Evolutionary conservation across 1,140 invertebrate species (phyloP).

Genomic region (Anthonomus grandis): DNA sequence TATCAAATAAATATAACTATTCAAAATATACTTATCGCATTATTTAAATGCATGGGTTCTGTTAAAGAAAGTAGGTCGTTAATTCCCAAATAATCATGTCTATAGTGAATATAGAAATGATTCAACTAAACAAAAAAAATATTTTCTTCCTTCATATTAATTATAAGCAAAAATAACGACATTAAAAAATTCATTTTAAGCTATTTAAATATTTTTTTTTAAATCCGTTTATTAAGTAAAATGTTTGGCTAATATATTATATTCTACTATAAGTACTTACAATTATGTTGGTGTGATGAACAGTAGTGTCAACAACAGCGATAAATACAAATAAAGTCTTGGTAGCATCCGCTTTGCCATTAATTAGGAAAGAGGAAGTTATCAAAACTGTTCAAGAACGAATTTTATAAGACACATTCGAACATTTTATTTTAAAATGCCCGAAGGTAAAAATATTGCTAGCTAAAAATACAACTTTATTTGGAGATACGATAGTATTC

Average conservation of each 20-base stretch:
- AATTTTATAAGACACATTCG: too few species aligned
- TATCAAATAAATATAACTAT: too few species aligned
- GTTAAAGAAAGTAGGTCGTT: neutral
- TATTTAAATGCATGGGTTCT: too few species aligned
- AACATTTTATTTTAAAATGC: too few species aligned
- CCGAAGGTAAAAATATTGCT: too few species aligned
- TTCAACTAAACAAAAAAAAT: neutral
- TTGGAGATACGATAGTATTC: too few species aligned
- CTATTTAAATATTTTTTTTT: neutral
- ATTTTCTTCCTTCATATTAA: neutral
- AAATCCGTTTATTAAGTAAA: constrained; percentile 4
- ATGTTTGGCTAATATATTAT: constrained; percentile 14
- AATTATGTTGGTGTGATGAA: constrained; percentile 16
- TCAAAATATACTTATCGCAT: too few species aligned
- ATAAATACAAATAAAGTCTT: constrained; percentile 10
- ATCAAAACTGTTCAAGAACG: neutral
- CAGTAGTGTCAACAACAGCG: constrained; percentile 6
- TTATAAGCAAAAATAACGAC: neutral
- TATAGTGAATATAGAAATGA: neutral
- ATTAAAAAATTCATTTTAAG: constrained; percentile 15
- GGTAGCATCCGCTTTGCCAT: neutral
- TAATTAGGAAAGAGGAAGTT: too few species aligned
- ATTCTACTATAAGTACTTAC: constrained; percentile 19
- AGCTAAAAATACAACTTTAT: too few species aligned
- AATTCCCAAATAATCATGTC: neutral